Base-by-base conservation (phyloP, 1,140 invertebrate genomes). In the Procambarus virginalis region DNA sequence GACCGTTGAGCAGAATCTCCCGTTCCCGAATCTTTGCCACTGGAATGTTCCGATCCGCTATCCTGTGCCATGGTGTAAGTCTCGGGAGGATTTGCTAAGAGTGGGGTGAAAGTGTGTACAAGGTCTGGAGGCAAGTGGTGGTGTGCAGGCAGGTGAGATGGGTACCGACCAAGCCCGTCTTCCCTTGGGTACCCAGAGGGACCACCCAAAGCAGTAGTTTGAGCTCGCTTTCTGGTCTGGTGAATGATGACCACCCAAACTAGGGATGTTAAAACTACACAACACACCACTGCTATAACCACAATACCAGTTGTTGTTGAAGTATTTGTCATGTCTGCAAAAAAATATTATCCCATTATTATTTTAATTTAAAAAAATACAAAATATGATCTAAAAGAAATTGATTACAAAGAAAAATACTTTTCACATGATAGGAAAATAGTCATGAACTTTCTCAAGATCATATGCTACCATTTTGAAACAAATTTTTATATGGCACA, bases 191-290 rank as follows among this genome's bases (percentile, higher is more conserved):
- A 93, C 17, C 95, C 48, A 77, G 68, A 10, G 51, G 78, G 85
- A 58, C 51, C 78, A n/a, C 64, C 76, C 58, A 91, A 80, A 48
- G 64, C 68, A 70, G 55, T 45, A 55, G 91, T 22, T 80, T 87
- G 91, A 92, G 96, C 94, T 20, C 95, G 95, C 93, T 96, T 96
- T 81, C 96, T 94, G 2, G 97, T 97, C 92, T 98, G 96, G 93
- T 98, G 98, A 92, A 98, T 98, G 87, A 98, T 97, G 8, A 97
- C 96, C 14, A 98, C 97, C 98, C 98, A 99, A 49, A 98, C 95
- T 14, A 98, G 95, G 0, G 97, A 98, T 4, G 97, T 98, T 5
- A 96, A 95, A 22, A 99, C 97, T 58, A 97, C 96, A 93, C 97
- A 98, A 93, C 97, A 97, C 48, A 98, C 97, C 0, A 98, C 96